Evolutionary conservation across 2,797 vertebrate species (phyloP).

Genomic region (Loris lydekkerianus): DNA sequence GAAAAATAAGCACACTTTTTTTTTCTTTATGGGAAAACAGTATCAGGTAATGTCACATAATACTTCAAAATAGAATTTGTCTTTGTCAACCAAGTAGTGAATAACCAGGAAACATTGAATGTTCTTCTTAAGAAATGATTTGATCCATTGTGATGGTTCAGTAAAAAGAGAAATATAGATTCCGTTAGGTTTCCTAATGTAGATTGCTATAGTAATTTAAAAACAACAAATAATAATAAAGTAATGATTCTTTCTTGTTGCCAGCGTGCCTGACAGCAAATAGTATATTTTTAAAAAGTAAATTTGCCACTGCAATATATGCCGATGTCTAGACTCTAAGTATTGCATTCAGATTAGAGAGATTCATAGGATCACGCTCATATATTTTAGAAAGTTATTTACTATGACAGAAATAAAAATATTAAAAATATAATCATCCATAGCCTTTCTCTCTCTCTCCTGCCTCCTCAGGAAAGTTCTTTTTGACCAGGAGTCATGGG

Average conservation of each 20-base stretch:
- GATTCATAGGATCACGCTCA: constrained; percentile 70
- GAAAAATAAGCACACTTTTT: constrained; percentile 72
- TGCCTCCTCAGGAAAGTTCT: background rate
- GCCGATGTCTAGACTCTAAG: constrained; percentile 56
- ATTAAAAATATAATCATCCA: constrained; percentile 71
- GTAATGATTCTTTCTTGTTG: constrained; percentile 64
- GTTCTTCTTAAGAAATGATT: constrained; percentile 77
- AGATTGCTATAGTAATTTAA: constrained; percentile 77
- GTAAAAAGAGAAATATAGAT: constrained; percentile 77
- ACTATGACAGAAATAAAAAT: constrained; percentile 67
- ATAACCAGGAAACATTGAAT: constrained; percentile 75
- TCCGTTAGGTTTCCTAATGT: constrained; percentile 68
- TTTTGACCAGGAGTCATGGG: background rate
- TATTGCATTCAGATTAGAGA: constrained; percentile 76
- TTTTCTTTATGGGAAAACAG: constrained; percentile 75
- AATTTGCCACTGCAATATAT: constrained; percentile 73
- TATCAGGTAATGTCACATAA: constrained; percentile 75
- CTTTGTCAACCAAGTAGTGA: constrained; percentile 76
- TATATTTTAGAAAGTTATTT: constrained; percentile 74
- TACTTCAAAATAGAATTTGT: constrained; percentile 80
- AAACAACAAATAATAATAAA: constrained; percentile 78
- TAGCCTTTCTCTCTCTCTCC: background rate
- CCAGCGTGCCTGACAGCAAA: constrained; percentile 61
- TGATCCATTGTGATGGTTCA: constrained; percentile 64
- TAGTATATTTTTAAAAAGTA: constrained; percentile 75